Conservation (phyloP, 2,888 invertebrate species). For the Ichneumoninae sp. region DNA sequence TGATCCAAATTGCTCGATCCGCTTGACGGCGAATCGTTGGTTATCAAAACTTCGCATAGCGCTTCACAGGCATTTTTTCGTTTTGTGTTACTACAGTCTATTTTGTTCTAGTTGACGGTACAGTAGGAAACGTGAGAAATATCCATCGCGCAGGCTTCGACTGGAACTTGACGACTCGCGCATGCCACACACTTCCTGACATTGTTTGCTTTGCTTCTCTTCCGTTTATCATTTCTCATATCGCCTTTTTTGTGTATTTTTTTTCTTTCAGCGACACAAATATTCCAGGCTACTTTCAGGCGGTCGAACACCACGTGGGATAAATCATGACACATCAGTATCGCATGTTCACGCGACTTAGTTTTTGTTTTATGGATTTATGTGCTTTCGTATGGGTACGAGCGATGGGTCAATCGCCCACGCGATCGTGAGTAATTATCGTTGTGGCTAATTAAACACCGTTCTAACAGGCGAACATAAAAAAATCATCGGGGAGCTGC, state of each 20-base stretch:
- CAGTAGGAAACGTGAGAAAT: slow-evolving; percentile 19
- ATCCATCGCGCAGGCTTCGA: slow-evolving; percentile 15
- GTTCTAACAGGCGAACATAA: background rate
- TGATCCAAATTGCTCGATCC: slow-evolving; percentile 23
- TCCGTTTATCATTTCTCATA: slow-evolving; percentile 21
- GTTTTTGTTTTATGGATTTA: slow-evolving; percentile 18
- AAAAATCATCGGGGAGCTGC: background rate
- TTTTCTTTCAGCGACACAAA: slow-evolving; percentile 13
- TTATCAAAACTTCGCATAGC: slow-evolving; percentile 8
- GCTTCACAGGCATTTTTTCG: slow-evolving; percentile 51
- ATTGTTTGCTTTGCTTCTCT: slow-evolving; percentile 35
- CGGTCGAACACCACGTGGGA: slow-evolving; percentile 16
- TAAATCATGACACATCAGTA: slow-evolving; percentile 13
- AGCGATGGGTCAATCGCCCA: background rate
- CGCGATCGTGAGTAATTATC: background rate
- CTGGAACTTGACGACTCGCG: slow-evolving; percentile 43
- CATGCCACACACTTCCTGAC: slow-evolving; percentile 38
- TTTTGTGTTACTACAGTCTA: slow-evolving; percentile 63
- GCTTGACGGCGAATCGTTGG: background rate
- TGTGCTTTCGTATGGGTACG: slow-evolving; percentile 6
- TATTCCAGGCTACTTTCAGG: background rate
- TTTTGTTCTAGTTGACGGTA: slow-evolving; percentile 65
- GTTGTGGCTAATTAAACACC: background rate
- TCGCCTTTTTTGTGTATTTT: slow-evolving; percentile 18
- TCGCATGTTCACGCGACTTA: slow-evolving; percentile 41